Base-by-base conservation (phyloP, 2,113 vertebrate genomes). In the Lonchura striata region DNA sequence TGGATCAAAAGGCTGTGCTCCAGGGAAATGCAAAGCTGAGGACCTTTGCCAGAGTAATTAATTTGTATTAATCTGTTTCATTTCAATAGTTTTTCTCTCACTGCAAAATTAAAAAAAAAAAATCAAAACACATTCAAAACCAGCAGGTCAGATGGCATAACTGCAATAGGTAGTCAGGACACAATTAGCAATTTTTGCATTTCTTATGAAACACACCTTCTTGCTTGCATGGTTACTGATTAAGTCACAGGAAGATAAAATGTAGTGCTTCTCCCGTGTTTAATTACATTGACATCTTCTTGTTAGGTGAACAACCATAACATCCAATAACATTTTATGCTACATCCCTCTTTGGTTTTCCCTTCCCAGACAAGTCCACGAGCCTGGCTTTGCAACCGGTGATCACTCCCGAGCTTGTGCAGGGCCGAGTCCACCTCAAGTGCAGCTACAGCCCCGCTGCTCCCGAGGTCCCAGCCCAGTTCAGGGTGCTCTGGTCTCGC, bases 401-500 rank as follows among this genome's bases (percentile, higher is more conserved):
- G 30, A 47, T 97, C 88, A 72, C 91, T 9, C 64, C 98, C 0
- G 97, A 98, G 97, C 96, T 98, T 1, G 24, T 97, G 10, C 97
- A 97, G 9, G 76, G 74, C 49, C 97, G 77, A 22, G 35, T 98
- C 72, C 97, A 97, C 72, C 97, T 99, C n/a, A 96, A 96, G 77
- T 98, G 98, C 80, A 87, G 96, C 71, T 99, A 97, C 95, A 11
- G 56, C 41, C 91, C 15, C 11, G 82, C 84, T 15, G 24, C 80
- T 17, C 94, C 96, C 14, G 94, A 64, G 71, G 83, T 50, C 11
- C 80, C 70, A 0, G 70, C 96, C 84, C 97, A 64, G 22, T 98
- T 97, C 80, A 13, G 79, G 53, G 98, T 98, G 96, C 95, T 98
- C 65, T 99, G 98, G 98, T 98, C 97, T 16, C 95, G 96, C 33